These are phyloP conservation scores for Ptiloglossa arizonensis DNA, from an alignment of 1,140 invertebrate genomes.

Conservation along the genomic window DNA sequence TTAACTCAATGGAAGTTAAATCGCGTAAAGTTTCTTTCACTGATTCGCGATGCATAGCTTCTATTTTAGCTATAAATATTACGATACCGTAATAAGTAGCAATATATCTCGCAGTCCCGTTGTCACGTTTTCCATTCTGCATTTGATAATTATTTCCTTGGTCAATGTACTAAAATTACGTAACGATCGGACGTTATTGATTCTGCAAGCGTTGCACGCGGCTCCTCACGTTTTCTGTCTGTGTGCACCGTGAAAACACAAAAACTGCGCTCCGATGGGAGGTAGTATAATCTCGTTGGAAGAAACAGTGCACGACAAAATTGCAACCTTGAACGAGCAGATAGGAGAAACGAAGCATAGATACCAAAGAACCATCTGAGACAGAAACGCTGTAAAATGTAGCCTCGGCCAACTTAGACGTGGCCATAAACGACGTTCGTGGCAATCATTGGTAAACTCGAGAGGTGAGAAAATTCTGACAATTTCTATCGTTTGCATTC, in stretches of 20 bases:
- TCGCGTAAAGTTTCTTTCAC: too few species aligned
- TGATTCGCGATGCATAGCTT: neutral
- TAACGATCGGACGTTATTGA: slow-evolving; percentile 3
- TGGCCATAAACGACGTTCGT: slow-evolving; percentile 74
- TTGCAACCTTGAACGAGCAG: slow-evolving; percentile 72
- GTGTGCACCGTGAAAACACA: neutral
- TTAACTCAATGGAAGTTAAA: too few species aligned
- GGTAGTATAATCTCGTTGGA: slow-evolving; percentile 30
- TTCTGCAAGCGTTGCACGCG: neutral
- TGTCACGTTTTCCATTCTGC: neutral
- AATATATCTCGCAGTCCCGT: neutral
- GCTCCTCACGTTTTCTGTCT: neutral
- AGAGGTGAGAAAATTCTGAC: slow-evolving; percentile 21
- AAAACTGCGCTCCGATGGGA: slow-evolving; percentile 3
- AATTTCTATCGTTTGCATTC: neutral
- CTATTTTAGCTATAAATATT: neutral
- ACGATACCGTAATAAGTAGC: too few species aligned
- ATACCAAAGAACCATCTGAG: slow-evolving; percentile 75
- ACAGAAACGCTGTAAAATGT: slow-evolving; percentile 79
- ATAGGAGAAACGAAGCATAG: slow-evolving; percentile 74
- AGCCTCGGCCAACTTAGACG: slow-evolving; percentile 80
- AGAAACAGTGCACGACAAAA: slow-evolving; percentile 63
- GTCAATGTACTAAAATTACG: neutral
- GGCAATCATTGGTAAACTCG: slow-evolving; percentile 39
- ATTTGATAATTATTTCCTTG: neutral